Conservation (phyloP, 2,888 invertebrate genomes). For the Ariolimax columbianus region DNA sequence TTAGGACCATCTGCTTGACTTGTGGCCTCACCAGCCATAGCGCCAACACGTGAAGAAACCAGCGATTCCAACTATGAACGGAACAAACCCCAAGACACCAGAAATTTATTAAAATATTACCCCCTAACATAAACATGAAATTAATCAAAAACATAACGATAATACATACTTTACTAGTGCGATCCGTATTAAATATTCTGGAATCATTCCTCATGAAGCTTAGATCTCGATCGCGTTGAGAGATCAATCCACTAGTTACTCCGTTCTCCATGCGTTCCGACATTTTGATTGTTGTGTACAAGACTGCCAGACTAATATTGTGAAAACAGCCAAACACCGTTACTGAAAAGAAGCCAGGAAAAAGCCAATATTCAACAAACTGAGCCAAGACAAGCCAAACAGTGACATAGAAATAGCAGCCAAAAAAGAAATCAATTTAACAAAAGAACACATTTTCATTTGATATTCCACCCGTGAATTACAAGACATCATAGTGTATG, state of each 20-base stretch:
- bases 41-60: background rate
- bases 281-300: constrained; percentile 52
- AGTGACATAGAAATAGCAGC: too few relatives aligned
- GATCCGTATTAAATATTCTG: constrained; percentile 47
- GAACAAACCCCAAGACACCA: background rate
- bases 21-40: too few relatives aligned
- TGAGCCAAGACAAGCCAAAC: too few relatives aligned
- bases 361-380: too few relatives aligned
- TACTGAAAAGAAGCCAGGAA: too few relatives aligned
- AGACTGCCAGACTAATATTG: too few relatives aligned
- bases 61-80: background rate
- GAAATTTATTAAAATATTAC: background rate
- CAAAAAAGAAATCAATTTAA: too few relatives aligned
- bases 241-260: constrained; percentile 47
- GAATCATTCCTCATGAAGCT: constrained; percentile 44
- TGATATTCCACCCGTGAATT: too few relatives aligned
- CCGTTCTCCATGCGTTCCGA: constrained; percentile 51
- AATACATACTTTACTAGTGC: constrained; percentile 46
- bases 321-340: too few relatives aligned
- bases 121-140: background rate
- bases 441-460: too few relatives aligned
- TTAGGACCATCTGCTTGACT: too few relatives aligned
- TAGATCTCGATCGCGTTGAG: constrained; percentile 45
- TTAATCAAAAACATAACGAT: background rate
- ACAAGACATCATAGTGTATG: too few relatives aligned